Base-by-base conservation (phyloP, 2,888 invertebrate species). In the Polyommatus iphigenia region DNA sequence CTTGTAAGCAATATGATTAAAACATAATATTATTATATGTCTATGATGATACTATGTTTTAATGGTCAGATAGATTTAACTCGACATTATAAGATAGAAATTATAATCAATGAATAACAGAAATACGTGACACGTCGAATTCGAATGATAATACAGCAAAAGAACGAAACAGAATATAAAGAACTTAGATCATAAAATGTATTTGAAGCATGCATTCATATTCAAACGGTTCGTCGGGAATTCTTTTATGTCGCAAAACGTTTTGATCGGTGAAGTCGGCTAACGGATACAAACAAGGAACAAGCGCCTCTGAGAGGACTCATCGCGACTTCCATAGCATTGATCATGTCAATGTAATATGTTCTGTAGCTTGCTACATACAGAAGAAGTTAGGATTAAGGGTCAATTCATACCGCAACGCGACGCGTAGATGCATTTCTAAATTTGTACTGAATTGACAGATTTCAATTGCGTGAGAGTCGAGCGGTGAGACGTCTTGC, bases 251-350 rank as follows among this genome's bases (percentile, higher is more conserved):
- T 85, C 82, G 83, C 82, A 85, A 86, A 89, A 86, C 82, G 85
- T 84, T 85, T 83, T 85, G 88, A 89, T 89, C 89, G 86, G 87
- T 86, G 90, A 86, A 90, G 87, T 89, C 87, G 86, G 83, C 85
- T 87, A 88, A 90, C 89, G 88, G 91, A 93, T 92, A 79, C 77
- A 75, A 75, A 75, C 75, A 50, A 62, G 81, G 78, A 80, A 80
- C 77, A 80, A 78, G 79, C 83, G 80, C 83, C 84, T 85, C 82
- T 81, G 83, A 82, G 85, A 80, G 82, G 85, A 87, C 84, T 87
- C 85, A 86, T 87, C 85, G 82, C 79, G 82, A 85, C 87, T 91
- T 91, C 91, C 91, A 89, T 80, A 87, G 88, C 88, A 87, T 86
- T 85, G 84, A 82, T 80, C 81, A 81, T 82, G 83, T 67, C 67